Percentiles rank a stretch among this genome's conserved stretches.
phyloP scores from a whole-genome alignment of 2,888 invertebrate species.

The Pseudeuparius sepicola region DNA sequence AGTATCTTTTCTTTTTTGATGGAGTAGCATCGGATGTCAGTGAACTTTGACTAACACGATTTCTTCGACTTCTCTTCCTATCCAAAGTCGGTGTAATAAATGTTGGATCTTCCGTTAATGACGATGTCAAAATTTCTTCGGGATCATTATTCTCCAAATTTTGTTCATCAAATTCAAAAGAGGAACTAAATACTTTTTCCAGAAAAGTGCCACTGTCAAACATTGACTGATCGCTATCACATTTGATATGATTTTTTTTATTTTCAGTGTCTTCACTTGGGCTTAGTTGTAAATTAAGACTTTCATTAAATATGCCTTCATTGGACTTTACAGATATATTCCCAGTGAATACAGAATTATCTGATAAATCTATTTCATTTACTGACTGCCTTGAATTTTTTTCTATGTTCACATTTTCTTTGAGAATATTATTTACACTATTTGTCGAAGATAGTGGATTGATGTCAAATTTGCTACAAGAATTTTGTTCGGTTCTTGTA shows the following conservation, averaged over 20 bases:
- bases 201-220: slow-evolving; percentile 15
- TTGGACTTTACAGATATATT: no score
- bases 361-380: no score
- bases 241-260: slow-evolving; percentile 1
- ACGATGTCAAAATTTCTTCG: slow-evolving; percentile 17
- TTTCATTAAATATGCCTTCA: slow-evolving; percentile 32
- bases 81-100: no score
- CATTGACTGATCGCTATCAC: background rate
- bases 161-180: slow-evolving; percentile 9
- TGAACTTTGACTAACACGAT: no score
- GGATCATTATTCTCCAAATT: slow-evolving; percentile 1
- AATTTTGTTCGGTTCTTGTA: slow-evolving; percentile 18
- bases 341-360: no score
- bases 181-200: slow-evolving; percentile 18
- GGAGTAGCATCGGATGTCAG: slow-evolving; percentile 33
- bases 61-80: no score
- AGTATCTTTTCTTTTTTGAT: slow-evolving; percentile 28
- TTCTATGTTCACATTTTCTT: no score
- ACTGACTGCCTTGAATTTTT: no score
- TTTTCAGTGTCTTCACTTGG: slow-evolving; percentile 13
- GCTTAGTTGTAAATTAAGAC: slow-evolving; percentile 25
- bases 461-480: no score
- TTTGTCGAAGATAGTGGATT: no score
- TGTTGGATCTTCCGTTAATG: slow-evolving; percentile 14
- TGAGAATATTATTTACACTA: no score